Conservation (phyloP, 1,140 invertebrate species). For the Dendrolimus punctatus region DNA sequence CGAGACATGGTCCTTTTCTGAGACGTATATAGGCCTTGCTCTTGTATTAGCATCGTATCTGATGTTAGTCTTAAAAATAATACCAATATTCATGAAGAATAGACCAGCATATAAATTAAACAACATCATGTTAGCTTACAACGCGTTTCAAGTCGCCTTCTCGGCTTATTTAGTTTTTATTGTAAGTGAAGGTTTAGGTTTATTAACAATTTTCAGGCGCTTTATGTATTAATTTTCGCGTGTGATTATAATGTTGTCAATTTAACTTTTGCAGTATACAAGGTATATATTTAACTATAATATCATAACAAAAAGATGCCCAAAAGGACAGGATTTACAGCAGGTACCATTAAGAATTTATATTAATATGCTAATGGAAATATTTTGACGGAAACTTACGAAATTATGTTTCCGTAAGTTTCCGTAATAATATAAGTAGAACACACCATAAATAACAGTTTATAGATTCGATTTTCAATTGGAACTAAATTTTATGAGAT, state of each 20-base stretch:
- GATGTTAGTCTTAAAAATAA: constrained; percentile 75
- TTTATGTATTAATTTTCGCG: constrained; percentile 2
- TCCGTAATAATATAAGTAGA: too few species aligned
- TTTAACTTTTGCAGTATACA: constrained; percentile 34
- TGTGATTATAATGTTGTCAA: constrained; percentile 3
- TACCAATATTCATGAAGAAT: constrained; percentile 80
- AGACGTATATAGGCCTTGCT: constrained; percentile 24
- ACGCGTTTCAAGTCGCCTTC: constrained; percentile 79
- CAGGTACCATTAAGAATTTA: constrained; percentile 21
- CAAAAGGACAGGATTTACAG: constrained; percentile 34
- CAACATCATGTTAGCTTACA: constrained; percentile 77
- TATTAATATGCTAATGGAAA: constrained; percentile 1
- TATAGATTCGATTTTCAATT: too few species aligned
- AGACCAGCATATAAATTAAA: constrained; percentile 77
- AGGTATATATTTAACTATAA: constrained; percentile 37
- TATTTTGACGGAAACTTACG: background rate
- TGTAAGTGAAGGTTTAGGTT: constrained; percentile 63
- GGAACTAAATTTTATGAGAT: too few species aligned
- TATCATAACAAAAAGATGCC: constrained; percentile 44
- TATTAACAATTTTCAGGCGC: constrained; percentile 13
- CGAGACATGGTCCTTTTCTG: constrained; percentile 34
- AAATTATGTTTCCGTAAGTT: too few species aligned
- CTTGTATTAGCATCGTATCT: constrained; percentile 74
- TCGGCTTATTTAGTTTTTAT: constrained; percentile 75
- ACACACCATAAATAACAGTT: too few species aligned